A percentile compares a stretch with the other conserved stretches of the same genome.
phyloP scores from a whole-genome alignment of 2,113 vertebrate genomes.

The Gymnobelideus leadbeateri region DNA sequence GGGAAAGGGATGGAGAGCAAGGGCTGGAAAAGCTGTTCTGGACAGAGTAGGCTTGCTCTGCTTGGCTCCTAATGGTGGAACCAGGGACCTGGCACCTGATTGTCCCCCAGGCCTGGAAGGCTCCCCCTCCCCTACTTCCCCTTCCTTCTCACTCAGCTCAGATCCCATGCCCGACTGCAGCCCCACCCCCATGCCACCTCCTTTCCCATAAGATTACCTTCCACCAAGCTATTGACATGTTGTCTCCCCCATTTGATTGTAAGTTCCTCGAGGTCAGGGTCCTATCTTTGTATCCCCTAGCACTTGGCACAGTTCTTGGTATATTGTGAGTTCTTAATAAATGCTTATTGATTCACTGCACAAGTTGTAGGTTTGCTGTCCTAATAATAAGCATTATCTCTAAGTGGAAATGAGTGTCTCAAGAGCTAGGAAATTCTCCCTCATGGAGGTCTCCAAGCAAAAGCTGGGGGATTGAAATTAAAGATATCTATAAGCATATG shows the following conservation, averaged over 20 bases:
- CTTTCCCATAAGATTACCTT: neutral
- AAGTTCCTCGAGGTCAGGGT: neutral
- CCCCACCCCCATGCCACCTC: neutral
- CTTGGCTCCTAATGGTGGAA: neutral
- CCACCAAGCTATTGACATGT: neutral
- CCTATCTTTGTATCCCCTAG: neutral
- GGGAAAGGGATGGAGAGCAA: neutral
- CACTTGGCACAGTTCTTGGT: neutral
- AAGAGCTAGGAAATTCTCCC: neutral
- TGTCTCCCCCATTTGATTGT: neutral
- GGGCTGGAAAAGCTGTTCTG: neutral
- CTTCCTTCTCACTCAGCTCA: neutral
- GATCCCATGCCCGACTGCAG: neutral
- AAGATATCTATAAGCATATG: too few relatives aligned
- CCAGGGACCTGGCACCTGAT: neutral
- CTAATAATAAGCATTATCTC: neutral
- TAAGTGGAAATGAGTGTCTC: neutral
- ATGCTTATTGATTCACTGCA: neutral
- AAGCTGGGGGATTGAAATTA: neutral
- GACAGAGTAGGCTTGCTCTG: neutral
- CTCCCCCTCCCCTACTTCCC: neutral
- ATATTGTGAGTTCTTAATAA: neutral
- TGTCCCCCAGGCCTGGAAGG: neutral
- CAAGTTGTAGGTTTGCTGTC: neutral
- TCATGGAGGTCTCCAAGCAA: neutral